Evolutionary conservation across 2,888 invertebrate species (phyloP).

Genomic region (Cordilura impudica): DNA sequence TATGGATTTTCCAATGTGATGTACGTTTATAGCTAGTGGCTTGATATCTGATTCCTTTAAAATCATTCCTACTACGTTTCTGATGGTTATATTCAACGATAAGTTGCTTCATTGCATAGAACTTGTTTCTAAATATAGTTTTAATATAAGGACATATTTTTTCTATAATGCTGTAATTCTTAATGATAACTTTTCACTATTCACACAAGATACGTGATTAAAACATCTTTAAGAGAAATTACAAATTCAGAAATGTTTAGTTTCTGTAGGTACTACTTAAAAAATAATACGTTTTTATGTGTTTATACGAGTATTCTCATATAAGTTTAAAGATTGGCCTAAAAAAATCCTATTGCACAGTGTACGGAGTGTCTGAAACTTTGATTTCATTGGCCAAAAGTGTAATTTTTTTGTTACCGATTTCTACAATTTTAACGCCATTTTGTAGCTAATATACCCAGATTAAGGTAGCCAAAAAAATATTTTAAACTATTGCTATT

Average conservation of each 20-base stretch:
- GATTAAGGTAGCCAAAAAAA: no score
- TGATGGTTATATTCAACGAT: not conserved
- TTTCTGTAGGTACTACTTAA: no score
- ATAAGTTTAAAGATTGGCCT: no score
- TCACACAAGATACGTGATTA: not conserved
- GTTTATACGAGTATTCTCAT: not conserved
- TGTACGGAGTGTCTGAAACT: no score
- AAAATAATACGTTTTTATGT: not conserved
- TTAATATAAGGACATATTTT: not conserved
- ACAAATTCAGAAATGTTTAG: not conserved
- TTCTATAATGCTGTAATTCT: conserved; percentile 3
- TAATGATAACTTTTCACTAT: conserved; percentile 39
- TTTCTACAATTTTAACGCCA: no score
- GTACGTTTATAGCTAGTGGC: not conserved
- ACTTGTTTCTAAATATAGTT: conserved; percentile 29
- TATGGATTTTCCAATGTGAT: not conserved
- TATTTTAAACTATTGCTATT: no score
- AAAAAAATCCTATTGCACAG: no score
- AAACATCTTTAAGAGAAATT: not conserved
- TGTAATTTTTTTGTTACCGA: no score
- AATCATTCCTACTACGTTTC: no score
- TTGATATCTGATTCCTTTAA: no score
- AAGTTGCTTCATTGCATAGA: conserved; percentile 6
- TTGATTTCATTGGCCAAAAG: no score
- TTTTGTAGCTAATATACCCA: no score